These are phyloP conservation scores for Lacerta bilineata DNA, from an alignment of 2,797 vertebrate species.

Conservation along the genomic window DNA sequence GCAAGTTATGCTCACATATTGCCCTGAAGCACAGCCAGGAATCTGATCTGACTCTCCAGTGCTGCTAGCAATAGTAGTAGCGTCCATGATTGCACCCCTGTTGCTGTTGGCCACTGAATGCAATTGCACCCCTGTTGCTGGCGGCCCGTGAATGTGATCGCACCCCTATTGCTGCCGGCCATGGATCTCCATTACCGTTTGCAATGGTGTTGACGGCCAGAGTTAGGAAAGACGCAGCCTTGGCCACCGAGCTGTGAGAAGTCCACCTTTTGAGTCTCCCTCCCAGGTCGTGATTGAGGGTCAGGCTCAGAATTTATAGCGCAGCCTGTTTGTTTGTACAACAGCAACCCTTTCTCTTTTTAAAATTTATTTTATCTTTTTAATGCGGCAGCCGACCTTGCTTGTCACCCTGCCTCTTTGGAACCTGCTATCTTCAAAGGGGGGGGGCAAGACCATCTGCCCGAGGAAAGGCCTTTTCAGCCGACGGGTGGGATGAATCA, in stretches of 20 bases:
- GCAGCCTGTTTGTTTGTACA: conserved; percentile 40
- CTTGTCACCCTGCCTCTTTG: conserved; percentile 33
- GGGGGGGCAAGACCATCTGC: conserved; percentile 14
- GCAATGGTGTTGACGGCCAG: no score
- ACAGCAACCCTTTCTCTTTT: conserved; percentile 31
- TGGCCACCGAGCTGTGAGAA: not conserved
- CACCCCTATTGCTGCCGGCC: no score
- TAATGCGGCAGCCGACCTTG: conserved; percentile 34
- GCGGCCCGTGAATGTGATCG: no score
- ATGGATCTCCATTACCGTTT: no score
- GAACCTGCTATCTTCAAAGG: conserved; percentile 48
- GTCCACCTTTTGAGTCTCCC: not conserved
- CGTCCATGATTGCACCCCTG: no score
- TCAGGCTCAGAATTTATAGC: conserved; percentile 42
- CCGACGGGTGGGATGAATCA: conserved; percentile 25
- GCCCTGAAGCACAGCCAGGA: no score
- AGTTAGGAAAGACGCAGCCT: not conserved
- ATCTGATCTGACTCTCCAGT: no score
- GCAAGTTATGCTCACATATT: no score
- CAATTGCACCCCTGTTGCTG: no score
- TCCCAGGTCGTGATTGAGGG: no score
- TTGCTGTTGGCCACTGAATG: no score
- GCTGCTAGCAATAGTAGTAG: no score
- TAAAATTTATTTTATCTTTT: conserved; percentile 15
- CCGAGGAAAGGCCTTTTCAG: not conserved